A percentile compares a stretch with the other conserved stretches of the same genome.
These are phyloP conservation scores for Hippocampus zosterae DNA, from an alignment of 2,113 vertebrate genomes.

Conservation along the genomic window DNA sequence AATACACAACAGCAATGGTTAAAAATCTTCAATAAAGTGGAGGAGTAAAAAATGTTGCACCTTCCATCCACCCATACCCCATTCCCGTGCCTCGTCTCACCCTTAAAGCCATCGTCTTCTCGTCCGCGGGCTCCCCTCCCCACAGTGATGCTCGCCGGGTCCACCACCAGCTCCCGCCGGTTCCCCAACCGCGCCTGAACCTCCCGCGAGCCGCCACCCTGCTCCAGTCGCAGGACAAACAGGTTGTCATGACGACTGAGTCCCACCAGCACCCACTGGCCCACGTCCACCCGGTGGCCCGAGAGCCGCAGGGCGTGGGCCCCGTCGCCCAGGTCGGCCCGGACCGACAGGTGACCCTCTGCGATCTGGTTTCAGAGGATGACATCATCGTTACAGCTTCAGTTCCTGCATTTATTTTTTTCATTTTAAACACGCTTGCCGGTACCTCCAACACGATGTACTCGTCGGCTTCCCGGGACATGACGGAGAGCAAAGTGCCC, in stretches of 20 bases:
- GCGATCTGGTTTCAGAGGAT: conserved; percentile 59
- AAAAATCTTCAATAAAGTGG: too few relatives aligned
- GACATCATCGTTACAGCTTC: background rate
- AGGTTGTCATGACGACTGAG: conserved; percentile 78
- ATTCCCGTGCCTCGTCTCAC: conserved; percentile 51
- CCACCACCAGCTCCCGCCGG: conserved; percentile 67
- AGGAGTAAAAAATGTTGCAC: background rate
- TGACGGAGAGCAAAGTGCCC: conserved; percentile 74
- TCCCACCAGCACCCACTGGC: conserved; percentile 80
- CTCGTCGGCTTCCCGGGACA: conserved; percentile 63
- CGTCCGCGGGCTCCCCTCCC: conserved; percentile 63
- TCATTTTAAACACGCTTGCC: background rate
- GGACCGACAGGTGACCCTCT: conserved; percentile 74
- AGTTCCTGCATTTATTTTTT: background rate
- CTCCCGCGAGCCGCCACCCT: conserved; percentile 79
- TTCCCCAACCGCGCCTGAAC: conserved; percentile 68
- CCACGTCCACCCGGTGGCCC: conserved; percentile 73
- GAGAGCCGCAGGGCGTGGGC: conserved; percentile 66
- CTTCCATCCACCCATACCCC: background rate
- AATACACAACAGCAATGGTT: too few relatives aligned
- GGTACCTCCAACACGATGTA: conserved; percentile 76
- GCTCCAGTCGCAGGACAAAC: conserved; percentile 78
- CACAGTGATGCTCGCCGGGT: conserved; percentile 71
- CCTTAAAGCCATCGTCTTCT: conserved; percentile 74
- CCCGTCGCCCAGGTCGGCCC: conserved; percentile 74